These are phyloP conservation scores for Arizona elegans DNA, from an alignment of 2,113 vertebrate genomes.

Conservation along the genomic window DNA sequence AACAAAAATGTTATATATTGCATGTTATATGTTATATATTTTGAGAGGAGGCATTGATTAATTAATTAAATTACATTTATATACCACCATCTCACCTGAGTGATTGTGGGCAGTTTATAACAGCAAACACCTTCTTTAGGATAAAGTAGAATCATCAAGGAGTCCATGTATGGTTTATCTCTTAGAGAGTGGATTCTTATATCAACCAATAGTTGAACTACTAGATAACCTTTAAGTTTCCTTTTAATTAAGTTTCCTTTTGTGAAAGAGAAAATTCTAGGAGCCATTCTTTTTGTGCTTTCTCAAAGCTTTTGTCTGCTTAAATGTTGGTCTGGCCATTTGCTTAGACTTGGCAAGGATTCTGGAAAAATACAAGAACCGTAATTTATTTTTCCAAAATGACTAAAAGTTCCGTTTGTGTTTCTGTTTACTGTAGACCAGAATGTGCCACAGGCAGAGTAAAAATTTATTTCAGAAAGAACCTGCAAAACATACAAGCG, in stretches of 20 bases:
- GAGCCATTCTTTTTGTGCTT: not conserved
- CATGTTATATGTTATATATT: no score
- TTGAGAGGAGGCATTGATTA: not conserved
- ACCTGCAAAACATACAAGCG: not conserved
- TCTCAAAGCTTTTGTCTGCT: not conserved
- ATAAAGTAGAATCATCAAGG: not conserved
- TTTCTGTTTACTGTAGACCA: not conserved
- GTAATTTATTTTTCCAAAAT: not conserved
- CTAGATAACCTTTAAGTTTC: not conserved
- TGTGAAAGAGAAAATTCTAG: not conserved
- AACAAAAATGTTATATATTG: not conserved
- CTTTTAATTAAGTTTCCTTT: not conserved
- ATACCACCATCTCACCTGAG: not conserved
- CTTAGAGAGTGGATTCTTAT: not conserved
- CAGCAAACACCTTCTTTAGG: not conserved
- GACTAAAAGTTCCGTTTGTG: conserved; percentile 1
- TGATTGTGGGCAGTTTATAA: not conserved
- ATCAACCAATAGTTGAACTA: not conserved
- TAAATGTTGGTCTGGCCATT: not conserved
- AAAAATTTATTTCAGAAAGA: not conserved
- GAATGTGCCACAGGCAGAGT: not conserved
- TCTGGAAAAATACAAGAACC: conserved; percentile 15
- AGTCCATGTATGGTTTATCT: not conserved
- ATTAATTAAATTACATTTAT: not conserved
- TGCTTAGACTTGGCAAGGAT: not conserved